phyloP scores from a whole-genome alignment of 2,888 invertebrate species.

The Amphipyra tragopoginis region DNA sequence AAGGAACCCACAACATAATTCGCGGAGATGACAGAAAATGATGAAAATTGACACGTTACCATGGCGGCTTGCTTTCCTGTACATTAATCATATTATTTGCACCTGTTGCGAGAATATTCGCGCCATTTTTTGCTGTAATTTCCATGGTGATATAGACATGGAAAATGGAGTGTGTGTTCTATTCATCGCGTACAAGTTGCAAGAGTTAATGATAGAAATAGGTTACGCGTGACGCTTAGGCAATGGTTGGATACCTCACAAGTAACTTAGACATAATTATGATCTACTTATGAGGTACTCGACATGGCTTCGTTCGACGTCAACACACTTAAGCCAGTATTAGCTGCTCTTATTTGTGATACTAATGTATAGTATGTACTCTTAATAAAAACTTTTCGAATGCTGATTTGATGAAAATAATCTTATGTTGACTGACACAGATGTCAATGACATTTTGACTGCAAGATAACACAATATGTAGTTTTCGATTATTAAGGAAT shows the following conservation, averaged over 20 bases:
- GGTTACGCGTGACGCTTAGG: neutral
- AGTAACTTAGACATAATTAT: too few relatives aligned
- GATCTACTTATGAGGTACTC: too few relatives aligned
- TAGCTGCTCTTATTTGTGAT: too few relatives aligned
- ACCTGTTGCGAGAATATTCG: constrained; percentile 67
- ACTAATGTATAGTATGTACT: too few relatives aligned
- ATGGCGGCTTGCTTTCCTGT: constrained; percentile 44
- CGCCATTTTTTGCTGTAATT: constrained; percentile 37
- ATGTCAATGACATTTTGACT: too few relatives aligned
- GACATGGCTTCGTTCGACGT: too few relatives aligned
- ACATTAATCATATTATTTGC: constrained; percentile 67
- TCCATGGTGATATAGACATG: neutral
- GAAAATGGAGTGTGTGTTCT: neutral
- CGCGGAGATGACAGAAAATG: constrained; percentile 10
- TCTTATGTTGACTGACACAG: too few relatives aligned
- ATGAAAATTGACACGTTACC: constrained; percentile 28
- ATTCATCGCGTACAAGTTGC: neutral
- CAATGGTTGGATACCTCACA: neutral
- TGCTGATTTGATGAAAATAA: too few relatives aligned
- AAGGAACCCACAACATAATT: neutral
- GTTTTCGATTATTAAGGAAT: too few relatives aligned
- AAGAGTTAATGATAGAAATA: neutral
- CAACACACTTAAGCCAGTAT: too few relatives aligned
- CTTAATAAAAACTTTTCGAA: too few relatives aligned
- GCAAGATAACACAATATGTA: too few relatives aligned